phyloP scores from a whole-genome alignment of 2,113 vertebrate genomes.

The Thymallus thymallus region DNA sequence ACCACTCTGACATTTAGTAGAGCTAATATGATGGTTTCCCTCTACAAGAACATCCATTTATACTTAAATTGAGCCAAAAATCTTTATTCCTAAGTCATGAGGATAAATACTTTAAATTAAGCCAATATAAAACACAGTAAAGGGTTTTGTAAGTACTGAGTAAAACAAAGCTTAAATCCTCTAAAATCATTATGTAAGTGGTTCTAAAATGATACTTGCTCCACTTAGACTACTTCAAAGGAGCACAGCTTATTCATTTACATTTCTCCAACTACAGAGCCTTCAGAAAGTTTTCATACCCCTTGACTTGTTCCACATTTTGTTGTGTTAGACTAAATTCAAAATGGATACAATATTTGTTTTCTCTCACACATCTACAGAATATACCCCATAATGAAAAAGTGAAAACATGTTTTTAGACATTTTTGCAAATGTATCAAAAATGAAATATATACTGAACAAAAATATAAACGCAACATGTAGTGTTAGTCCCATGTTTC shows the following conservation, averaged over 20 bases:
- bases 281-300: too few species aligned
- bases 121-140: conserved; percentile 5
- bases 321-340: too few species aligned
- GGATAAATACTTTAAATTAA: conserved; percentile 4
- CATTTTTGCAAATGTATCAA: too few species aligned
- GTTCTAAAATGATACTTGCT: conserved; percentile 1
- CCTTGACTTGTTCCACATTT: too few species aligned
- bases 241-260: conserved; percentile 22
- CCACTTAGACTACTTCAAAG: conserved; percentile 5
- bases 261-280: neutral
- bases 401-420: too few species aligned
- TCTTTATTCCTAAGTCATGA: neutral
- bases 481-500: too few species aligned
- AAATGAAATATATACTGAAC: too few species aligned
- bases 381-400: too few species aligned
- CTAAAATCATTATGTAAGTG: conserved; percentile 6
- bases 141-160: neutral
- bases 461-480: too few species aligned
- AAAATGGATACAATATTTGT: too few species aligned
- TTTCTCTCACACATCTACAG: too few species aligned
- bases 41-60: conserved; percentile 8
- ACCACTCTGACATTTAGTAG: conserved; percentile 28
- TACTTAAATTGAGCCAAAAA: neutral
- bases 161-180: neutral
- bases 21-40: neutral